Evolutionary conservation across 2,888 invertebrate species (phyloP).

Genomic region (Chrysolina americana): DNA sequence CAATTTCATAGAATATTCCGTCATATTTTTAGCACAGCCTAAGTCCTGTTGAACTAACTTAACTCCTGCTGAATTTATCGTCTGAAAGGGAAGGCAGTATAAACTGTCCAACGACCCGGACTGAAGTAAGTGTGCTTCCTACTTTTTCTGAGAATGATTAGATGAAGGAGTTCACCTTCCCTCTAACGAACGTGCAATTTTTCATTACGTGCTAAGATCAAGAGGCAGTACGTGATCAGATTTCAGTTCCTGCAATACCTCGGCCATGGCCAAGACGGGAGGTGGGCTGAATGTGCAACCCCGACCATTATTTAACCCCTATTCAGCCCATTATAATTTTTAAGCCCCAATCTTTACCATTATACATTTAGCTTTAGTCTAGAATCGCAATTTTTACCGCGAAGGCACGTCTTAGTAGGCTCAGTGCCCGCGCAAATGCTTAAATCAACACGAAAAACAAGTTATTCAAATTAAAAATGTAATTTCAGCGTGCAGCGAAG

Average conservation of each 20-base stretch:
- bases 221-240: conserved; percentile 71
- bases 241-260: conserved; percentile 66
- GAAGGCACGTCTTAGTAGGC: conserved; percentile 77
- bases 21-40: not conserved
- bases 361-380: conserved; percentile 81
- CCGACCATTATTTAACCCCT: conserved; percentile 70
- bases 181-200: conserved; percentile 72
- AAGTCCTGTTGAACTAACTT: not conserved
- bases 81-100: not conserved
- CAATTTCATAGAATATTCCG: no score
- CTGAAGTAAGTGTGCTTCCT: not conserved
- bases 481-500: conserved; percentile 71
- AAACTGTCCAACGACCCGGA: conserved; percentile 14
- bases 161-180: conserved; percentile 47
- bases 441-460: conserved; percentile 82
- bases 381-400: conserved; percentile 81
- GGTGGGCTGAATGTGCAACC: conserved; percentile 51
- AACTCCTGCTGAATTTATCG: conserved; percentile 10
- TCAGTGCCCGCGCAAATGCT: conserved; percentile 74
- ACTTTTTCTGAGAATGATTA: conserved; percentile 23
- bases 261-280: conserved; percentile 46
- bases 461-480: conserved; percentile 83
- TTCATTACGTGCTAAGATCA: conserved; percentile 81
- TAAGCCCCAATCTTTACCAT: conserved; percentile 82
- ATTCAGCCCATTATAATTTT: conserved; percentile 78